These are phyloP conservation scores for Falco biarmicus DNA, from an alignment of 2,797 vertebrate genomes.

Conservation along the genomic window DNA sequence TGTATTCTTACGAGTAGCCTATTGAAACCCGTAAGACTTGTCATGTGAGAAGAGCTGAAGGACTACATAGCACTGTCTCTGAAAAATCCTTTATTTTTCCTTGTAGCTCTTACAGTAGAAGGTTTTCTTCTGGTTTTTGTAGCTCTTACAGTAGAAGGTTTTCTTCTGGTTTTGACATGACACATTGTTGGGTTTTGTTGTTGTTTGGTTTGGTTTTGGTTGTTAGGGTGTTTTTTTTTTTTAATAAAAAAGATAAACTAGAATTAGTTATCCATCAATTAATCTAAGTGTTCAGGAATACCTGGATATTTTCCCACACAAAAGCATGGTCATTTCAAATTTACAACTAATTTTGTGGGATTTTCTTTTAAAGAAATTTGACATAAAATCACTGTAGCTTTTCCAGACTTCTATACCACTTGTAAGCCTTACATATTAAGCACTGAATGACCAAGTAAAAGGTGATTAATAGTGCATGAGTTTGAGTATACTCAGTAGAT, in stretches of 20 bases:
- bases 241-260: not conserved
- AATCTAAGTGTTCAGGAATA: not conserved
- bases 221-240: not conserved
- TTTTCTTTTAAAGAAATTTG: not conserved
- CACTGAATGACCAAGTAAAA: constrained; percentile 1
- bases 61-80: not conserved
- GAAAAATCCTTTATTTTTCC: not conserved
- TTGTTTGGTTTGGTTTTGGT: not conserved
- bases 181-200: not conserved
- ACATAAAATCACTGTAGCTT: not conserved
- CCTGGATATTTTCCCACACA: not conserved
- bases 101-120: not conserved
- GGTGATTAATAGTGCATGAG: not conserved
- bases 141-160: not conserved
- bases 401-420: not conserved
- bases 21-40: not conserved
- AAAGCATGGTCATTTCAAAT: not conserved
- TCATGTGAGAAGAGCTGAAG: not conserved
- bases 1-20: not conserved
- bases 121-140: not conserved
- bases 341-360: not conserved
- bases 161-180: not conserved
- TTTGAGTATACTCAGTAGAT: not conserved
- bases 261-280: not conserved
- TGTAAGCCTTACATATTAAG: not conserved